A percentile compares a stretch with the other conserved stretches of the same genome.
Conservation (phyloP, 2,888 invertebrate species). For the Brenthis daphne region DNA sequence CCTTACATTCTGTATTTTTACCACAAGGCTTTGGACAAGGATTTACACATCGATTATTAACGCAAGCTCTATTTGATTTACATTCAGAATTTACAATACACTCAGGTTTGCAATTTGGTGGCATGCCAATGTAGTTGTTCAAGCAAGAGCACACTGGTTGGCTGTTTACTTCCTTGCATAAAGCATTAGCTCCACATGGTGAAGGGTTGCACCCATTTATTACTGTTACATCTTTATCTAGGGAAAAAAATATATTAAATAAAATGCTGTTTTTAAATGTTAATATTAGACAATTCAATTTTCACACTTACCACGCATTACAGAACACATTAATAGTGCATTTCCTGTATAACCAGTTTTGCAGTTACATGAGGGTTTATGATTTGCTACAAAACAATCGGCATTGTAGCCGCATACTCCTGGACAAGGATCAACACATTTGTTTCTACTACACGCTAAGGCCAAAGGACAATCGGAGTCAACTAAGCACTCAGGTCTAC, state of each 20-base stretch:
- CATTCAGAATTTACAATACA: constrained; percentile 86
- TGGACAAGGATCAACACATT: constrained; percentile 86
- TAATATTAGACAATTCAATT: neutral
- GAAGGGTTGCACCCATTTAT: constrained; percentile 87
- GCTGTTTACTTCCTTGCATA: constrained; percentile 87
- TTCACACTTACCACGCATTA: constrained; percentile 59
- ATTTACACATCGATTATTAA: constrained; percentile 86
- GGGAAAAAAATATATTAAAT: constrained; percentile 40
- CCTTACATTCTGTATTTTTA: constrained; percentile 85
- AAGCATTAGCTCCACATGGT: constrained; percentile 87
- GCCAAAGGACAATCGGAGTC: constrained; percentile 85
- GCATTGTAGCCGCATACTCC: constrained; percentile 87
- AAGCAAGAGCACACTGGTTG: constrained; percentile 89
- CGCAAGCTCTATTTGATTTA: constrained; percentile 84
- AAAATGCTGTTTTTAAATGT: neutral
- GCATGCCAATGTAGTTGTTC: constrained; percentile 84
- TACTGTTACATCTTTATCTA: constrained; percentile 60
- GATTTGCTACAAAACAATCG: constrained; percentile 85
- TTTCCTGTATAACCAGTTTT: constrained; percentile 84
- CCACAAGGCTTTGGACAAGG: constrained; percentile 88
- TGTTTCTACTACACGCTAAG: constrained; percentile 84
- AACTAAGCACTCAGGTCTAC: constrained; percentile 85
- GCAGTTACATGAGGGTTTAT: constrained; percentile 85
- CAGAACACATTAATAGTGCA: constrained; percentile 81
- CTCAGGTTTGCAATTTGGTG: constrained; percentile 85